phyloP scores from a whole-genome alignment of 2,113 vertebrate genomes.

The Tamias sibiricus region DNA sequence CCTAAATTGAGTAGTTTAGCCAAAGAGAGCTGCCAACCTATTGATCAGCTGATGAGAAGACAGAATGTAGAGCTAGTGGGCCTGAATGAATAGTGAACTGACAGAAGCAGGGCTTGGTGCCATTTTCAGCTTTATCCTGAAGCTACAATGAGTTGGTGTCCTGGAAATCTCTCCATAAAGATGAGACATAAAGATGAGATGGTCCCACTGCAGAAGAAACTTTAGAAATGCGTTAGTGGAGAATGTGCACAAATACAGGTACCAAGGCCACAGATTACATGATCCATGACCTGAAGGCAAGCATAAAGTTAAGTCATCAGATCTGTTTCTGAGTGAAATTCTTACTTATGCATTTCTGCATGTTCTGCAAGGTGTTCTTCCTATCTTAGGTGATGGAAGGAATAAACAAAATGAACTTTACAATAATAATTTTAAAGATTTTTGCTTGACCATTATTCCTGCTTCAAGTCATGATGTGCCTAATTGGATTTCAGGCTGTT shows the following conservation, averaged over 20 bases:
- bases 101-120: conserved; percentile 17
- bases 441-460: neutral
- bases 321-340: neutral
- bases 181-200: neutral
- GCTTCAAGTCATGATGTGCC: neutral
- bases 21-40: conserved; percentile 65
- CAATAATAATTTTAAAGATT: neutral
- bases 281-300: neutral
- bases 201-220: neutral
- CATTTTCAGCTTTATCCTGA: conserved; percentile 39
- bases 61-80: neutral
- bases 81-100: conserved; percentile 42
- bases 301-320: neutral
- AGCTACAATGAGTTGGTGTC: neutral
- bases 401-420: neutral
- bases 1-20: conserved; percentile 72
- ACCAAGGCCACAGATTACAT: neutral
- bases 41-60: conserved; percentile 56
- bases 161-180: neutral
- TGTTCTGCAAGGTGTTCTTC: neutral
- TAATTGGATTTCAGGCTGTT: neutral
- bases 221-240: neutral
- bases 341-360: neutral
- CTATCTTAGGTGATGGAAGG: neutral
- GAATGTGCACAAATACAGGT: neutral